Evolutionary conservation across 2,113 vertebrate species (phyloP).

Genomic region (Pan troglodytes): DNA sequence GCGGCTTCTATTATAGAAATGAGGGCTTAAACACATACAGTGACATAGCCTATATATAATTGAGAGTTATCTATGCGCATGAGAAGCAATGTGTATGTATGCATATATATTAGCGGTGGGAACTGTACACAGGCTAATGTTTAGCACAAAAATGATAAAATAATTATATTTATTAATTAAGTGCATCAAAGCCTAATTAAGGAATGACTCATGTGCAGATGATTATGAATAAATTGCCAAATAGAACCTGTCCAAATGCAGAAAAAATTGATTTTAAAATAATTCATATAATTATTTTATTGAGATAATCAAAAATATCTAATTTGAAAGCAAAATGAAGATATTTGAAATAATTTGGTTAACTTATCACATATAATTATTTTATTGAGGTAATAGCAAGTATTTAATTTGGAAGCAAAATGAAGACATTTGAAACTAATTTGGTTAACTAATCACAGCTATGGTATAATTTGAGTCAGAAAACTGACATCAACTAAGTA

Average conservation of each 20-base stretch:
- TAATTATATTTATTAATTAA: neutral
- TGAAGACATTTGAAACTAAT: constrained; percentile 32
- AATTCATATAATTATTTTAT: neutral
- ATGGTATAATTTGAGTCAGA: neutral
- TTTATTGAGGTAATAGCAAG: neutral
- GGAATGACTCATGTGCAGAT: neutral
- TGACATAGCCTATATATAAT: neutral
- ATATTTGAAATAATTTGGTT: no score
- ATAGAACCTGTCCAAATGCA: neutral
- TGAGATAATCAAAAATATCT: neutral
- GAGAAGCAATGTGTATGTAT: neutral
- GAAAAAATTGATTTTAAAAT: constrained; percentile 17
- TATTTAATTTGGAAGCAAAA: neutral
- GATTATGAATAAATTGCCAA: neutral
- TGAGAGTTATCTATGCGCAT: neutral
- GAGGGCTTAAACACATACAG: neutral
- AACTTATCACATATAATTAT: neutral
- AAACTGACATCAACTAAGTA: neutral
- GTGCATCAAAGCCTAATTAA: neutral
- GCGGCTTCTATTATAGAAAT: neutral
- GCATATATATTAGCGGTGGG: neutral
- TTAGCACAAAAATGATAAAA: neutral
- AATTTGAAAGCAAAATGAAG: no score
- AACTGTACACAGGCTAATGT: neutral
- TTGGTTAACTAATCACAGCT: neutral